Base-by-base conservation (phyloP, 2,797 vertebrate genomes). In the Falco concolor region DNA sequence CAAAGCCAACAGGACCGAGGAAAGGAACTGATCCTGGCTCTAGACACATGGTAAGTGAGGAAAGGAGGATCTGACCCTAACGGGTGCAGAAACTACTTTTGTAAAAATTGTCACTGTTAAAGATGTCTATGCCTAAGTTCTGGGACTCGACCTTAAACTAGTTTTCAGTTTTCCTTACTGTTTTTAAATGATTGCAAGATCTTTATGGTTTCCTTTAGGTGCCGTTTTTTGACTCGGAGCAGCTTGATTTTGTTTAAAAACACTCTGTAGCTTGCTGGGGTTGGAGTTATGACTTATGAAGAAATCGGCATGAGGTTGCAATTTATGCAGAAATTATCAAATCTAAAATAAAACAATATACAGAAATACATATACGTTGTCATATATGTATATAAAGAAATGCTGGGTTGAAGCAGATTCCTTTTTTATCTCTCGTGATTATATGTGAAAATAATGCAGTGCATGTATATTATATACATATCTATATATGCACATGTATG, bases 321-420 rank as follows among this genome's bases (percentile, higher is more conserved):
- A 67, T 84, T 84, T 28, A 77, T 50, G 32, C 2, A 54, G 50
- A 69, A 65, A 61, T 81, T 93, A 27, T 81, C 69, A 59, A 86
- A 50, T 70, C 30, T 45, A 42, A 70, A 79, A 82, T 38, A 56
- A 88, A 84, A 30, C 27, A 70, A 10, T 28, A 45, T 56, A 34
- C 16, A 56, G n/a, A 68, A 67, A 82, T n/a, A 38, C 18, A 30
- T 47, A 7, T 38, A 6, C 38, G 12, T 68, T 68, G 22, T 61
- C 23, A 24, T 50, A 23, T n/a, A 21, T 6, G 9, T 56, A 61
- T 34, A 30, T 28, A 53, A 70, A 68, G 12, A 40, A 57, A 59
- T 25, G 6, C 12, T n/a, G 15, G 7, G 23, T 52, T 27, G 23
- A 53, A 69, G 8, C n/a, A 0, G 1, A 13, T 13, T 17, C 69